A percentile compares a stretch with the other conserved stretches of the same genome.
phyloP scores from a whole-genome alignment of 1,140 invertebrate genomes.

The Aplysia californica region DNA sequence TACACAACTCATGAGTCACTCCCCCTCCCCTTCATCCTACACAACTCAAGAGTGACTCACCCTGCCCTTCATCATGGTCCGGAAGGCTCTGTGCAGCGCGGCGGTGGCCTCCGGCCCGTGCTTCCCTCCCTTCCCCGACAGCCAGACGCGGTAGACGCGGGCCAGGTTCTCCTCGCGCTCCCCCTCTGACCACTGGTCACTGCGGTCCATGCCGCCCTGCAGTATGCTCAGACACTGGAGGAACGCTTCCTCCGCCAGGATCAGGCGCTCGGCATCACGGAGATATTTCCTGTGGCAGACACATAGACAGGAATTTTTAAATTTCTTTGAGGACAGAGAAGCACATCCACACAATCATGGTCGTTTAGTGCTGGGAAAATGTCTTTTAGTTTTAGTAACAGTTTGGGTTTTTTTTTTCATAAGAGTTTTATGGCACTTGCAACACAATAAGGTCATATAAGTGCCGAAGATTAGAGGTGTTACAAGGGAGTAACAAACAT shows the following conservation, averaged over 20 bases:
- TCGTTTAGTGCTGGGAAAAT: no score
- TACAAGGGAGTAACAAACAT: no score
- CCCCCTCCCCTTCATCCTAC: not conserved
- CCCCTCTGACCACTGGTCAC: slow-evolving; percentile 8
- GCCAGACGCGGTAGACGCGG: not conserved
- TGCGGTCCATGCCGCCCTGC: not conserved
- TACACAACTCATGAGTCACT: not conserved
- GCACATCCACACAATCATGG: no score
- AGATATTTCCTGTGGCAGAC: slow-evolving; percentile 77
- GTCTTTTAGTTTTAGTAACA: not conserved
- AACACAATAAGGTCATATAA: no score
- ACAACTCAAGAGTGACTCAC: not conserved
- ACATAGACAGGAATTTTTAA: slow-evolving; percentile 1
- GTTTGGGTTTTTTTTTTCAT: no score
- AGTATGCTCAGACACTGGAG: slow-evolving; percentile 4
- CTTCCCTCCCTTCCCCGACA: not conserved
- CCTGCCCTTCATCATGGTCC: slow-evolving; percentile 22
- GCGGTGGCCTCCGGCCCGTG: not conserved
- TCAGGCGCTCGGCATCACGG: slow-evolving; percentile 81
- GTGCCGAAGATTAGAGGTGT: no score
- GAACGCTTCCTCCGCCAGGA: slow-evolving; percentile 72
- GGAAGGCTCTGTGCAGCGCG: slow-evolving; percentile 5
- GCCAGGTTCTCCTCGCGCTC: slow-evolving; percentile 10
- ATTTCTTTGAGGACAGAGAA: not conserved
- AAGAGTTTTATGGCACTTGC: no score